These are phyloP conservation scores for Drosophila lini DNA, from an alignment of 1,140 invertebrate genomes.

Conservation along the genomic window DNA sequence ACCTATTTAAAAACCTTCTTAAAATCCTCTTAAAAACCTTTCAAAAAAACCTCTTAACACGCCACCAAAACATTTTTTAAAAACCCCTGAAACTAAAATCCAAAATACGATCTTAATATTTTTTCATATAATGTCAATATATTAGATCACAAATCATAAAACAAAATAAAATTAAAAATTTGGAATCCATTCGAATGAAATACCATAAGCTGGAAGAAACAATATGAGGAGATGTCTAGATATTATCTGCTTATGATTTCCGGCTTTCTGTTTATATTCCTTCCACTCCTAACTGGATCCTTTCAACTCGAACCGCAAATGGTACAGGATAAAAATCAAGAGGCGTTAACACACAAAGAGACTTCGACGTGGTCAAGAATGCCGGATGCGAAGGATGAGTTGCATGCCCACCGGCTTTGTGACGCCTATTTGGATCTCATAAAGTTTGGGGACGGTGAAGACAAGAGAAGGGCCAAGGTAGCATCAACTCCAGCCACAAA, in stretches of 20 bases:
- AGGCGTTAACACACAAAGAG: constrained; percentile 9
- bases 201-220: neutral
- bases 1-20: no score
- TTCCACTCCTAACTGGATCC: neutral
- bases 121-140: constrained; percentile 11
- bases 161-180: neutral
- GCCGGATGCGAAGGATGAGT: neutral
- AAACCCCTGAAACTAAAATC: neutral
- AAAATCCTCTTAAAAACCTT: neutral
- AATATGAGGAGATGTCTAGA: constrained; percentile 28
- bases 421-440: constrained; percentile 42
- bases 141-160: neutral
- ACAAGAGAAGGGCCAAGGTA: neutral
- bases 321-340: neutral
- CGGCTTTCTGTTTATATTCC: constrained; percentile 17
- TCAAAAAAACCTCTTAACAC: no score
- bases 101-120: neutral
- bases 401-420: constrained; percentile 45
- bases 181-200: neutral
- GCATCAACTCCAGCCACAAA: neutral
- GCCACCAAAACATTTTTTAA: neutral
- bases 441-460: neutral
- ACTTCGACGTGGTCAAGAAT: constrained; percentile 1
- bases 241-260: neutral
- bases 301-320: neutral